A percentile compares a stretch with the other conserved stretches of the same genome.
Conservation (phyloP, 2,888 invertebrate genomes). For the Chelonus formosanus region DNA sequence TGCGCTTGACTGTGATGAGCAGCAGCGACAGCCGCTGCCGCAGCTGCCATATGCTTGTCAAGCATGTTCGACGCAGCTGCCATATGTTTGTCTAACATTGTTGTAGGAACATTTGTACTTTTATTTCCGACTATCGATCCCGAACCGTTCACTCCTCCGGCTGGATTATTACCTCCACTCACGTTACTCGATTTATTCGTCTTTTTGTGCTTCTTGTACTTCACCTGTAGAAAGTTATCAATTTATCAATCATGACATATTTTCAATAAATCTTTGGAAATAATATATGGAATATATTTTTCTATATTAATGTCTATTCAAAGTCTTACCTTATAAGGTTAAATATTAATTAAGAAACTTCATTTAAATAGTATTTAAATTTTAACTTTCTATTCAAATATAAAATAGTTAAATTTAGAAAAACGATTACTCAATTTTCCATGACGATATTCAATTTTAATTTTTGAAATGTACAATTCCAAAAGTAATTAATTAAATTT, state of each 20-base stretch:
- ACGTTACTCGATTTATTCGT: constrained; percentile 69
- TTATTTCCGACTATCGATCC: constrained; percentile 55
- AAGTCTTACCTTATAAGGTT: no score
- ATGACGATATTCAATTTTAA: no score
- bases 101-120: constrained; percentile 48
- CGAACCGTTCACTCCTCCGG: constrained; percentile 60
- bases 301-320: no score
- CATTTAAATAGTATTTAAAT: no score
- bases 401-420: no score
- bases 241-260: background rate
- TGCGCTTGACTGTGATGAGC: constrained; percentile 65
- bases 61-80: constrained; percentile 60
- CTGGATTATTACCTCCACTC: constrained; percentile 59
- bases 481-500: no score
- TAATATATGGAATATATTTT: no score
- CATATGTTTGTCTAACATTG: constrained; percentile 64
- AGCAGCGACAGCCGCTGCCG: constrained; percentile 55
- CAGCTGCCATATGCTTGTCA: constrained; percentile 64
- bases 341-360: no score
- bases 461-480: no score
- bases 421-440: no score
- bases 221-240: constrained; percentile 70
- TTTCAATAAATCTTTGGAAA: no score
- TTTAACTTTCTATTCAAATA: no score
- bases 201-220: constrained; percentile 98